phyloP scores from a whole-genome alignment of 2,113 vertebrate species.

The Serinus canaria region DNA sequence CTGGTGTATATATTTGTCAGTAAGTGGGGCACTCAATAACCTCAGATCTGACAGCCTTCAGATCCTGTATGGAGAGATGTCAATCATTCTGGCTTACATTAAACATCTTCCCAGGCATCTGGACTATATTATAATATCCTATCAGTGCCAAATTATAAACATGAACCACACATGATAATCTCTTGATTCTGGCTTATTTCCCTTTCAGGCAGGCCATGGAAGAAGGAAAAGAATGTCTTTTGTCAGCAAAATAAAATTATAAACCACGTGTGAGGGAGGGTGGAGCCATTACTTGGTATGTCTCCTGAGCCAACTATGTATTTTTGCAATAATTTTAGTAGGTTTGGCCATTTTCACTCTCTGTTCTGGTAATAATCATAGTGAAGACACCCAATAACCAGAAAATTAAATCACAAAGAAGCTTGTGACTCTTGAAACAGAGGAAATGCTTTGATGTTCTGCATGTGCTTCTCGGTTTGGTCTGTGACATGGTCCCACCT shows the following conservation, averaged over 20 bases:
- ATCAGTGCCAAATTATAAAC: background rate
- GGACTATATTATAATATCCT: background rate
- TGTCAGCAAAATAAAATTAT: background rate
- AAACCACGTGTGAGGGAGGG: background rate
- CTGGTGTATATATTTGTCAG: background rate
- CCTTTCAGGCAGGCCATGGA: background rate
- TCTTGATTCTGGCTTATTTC: conserved; percentile 32
- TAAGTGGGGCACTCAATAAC: conserved; percentile 61
- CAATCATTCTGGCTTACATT: conserved; percentile 53
- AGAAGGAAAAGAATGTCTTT: background rate
- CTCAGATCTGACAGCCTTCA: conserved; percentile 56
- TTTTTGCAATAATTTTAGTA: background rate
- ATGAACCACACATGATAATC: background rate
- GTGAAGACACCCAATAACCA: background rate
- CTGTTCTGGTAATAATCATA: background rate
- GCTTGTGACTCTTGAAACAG: background rate
- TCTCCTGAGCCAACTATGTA: background rate
- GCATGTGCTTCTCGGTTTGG: background rate
- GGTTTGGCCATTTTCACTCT: background rate
- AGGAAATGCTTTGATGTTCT: background rate
- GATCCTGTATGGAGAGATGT: conserved; percentile 35
- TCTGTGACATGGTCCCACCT: background rate
- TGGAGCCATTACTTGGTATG: rapidly evolving
- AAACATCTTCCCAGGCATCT: conserved; percentile 50
- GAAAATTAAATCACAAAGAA: background rate